A percentile compares a stretch with the other conserved stretches of the same genome.
These are phyloP conservation scores for Cheilosia soror DNA, from an alignment of 2,888 invertebrate genomes.

Conservation along the genomic window DNA sequence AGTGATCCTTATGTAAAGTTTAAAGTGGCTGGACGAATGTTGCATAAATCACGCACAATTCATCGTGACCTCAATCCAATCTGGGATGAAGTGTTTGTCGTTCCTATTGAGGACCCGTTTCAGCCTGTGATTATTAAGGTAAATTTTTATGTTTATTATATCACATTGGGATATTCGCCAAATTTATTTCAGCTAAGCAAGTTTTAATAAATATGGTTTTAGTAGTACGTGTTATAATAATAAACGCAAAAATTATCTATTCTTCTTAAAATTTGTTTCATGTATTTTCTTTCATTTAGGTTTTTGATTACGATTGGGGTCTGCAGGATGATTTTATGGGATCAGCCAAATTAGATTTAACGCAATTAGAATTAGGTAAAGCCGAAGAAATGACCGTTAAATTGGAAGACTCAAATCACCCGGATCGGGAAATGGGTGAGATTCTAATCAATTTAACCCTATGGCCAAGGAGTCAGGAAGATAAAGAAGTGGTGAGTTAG, in stretches of 20 bases:
- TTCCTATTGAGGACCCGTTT: conserved; percentile 96
- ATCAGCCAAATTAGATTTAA: conserved; percentile 92
- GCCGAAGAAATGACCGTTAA: conserved; percentile 91
- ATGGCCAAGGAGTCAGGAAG: conserved; percentile 96
- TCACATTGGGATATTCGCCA: too few species aligned
- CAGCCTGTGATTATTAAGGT: conserved; percentile 94
- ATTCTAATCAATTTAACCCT: conserved; percentile 92
- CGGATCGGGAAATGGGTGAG: conserved; percentile 91
- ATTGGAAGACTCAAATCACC: conserved; percentile 88
- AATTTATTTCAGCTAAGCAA: too few species aligned
- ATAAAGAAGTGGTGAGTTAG: conserved; percentile 94
- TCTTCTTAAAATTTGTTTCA: neutral
- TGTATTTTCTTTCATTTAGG: conserved; percentile 84
- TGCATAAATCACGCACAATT: conserved; percentile 97
- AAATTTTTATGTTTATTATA: conserved; percentile 73
- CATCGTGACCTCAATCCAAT: conserved; percentile 97
- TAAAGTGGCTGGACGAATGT: conserved; percentile 92
- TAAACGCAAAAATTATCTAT: neutral
- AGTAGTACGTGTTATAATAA: too few species aligned
- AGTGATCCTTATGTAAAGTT: conserved; percentile 99
- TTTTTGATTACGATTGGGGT: conserved; percentile 99
- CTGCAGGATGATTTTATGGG: conserved; percentile 99
- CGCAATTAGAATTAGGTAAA: conserved; percentile 91
- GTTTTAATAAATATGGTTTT: too few species aligned
- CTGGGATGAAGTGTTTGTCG: conserved; percentile 98